phyloP scores from a whole-genome alignment of 1,140 invertebrate genomes.

The Heterodera carotae region DNA sequence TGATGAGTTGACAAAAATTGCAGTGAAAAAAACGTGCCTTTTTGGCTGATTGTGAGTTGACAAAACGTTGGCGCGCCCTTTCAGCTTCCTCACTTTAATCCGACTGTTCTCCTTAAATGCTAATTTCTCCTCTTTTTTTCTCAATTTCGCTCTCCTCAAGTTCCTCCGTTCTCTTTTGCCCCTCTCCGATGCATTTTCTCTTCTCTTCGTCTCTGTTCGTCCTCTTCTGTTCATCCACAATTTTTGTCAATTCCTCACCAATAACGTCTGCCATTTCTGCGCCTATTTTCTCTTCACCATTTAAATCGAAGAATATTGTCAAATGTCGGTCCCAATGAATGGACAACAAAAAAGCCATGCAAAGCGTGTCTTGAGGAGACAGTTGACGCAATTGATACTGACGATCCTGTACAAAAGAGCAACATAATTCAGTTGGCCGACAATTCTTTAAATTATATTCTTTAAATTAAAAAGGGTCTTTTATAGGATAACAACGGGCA shows the following conservation, averaged over 20 bases:
- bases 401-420: conserved; percentile 31
- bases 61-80: no score
- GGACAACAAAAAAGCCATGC: conserved; percentile 26
- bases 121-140: neutral
- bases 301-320: conserved; percentile 34
- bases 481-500: no score
- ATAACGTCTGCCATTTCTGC: conserved; percentile 8
- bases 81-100: no score
- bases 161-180: neutral
- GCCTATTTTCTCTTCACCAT: neutral
- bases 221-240: neutral
- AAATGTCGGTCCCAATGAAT: conserved; percentile 30
- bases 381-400: conserved; percentile 32
- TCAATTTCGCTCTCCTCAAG: no score
- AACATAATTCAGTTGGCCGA: conserved; percentile 7
- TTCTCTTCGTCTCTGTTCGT: neutral
- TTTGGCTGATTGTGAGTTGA: no score
- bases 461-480: no score
- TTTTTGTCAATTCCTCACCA: conserved; percentile 20
- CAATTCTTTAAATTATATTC: no score
- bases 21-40: no score
- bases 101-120: neutral
- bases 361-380: conserved; percentile 27
- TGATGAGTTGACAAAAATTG: no score
- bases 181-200: neutral